Percentiles rank a stretch among this genome's conserved stretches.
These are phyloP conservation scores for Bombus fervidus DNA, from an alignment of 1,140 invertebrate genomes.

Conservation along the genomic window DNA sequence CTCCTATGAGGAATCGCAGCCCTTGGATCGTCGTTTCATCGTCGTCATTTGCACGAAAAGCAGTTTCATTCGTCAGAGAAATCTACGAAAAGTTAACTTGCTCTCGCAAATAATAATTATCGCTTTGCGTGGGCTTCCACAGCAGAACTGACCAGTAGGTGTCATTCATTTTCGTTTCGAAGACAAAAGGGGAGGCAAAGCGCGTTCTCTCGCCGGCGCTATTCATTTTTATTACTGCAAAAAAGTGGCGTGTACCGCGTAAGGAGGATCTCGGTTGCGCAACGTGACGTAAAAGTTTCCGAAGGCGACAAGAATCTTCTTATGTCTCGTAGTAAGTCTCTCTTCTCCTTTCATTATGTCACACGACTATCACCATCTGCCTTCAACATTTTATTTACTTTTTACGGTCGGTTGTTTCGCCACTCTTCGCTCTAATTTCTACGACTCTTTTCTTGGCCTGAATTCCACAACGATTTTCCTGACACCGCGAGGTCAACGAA, in stretches of 20 bases:
- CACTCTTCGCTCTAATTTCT: neutral
- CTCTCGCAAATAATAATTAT: neutral
- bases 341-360: neutral
- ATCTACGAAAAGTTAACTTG: neutral
- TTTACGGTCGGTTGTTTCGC: neutral
- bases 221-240: neutral
- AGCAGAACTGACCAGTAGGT: neutral
- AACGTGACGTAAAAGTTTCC: constrained; percentile 3
- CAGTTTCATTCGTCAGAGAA: neutral
- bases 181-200: neutral
- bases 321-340: neutral
- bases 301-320: neutral
- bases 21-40: neutral
- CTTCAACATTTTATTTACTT: neutral
- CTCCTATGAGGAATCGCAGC: too few species aligned
- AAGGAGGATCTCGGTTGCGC: neutral
- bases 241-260: neutral
- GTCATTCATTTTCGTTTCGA: neutral
- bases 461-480: neutral
- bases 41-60: too few species aligned
- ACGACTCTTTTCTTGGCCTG: neutral
- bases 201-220: too few species aligned
- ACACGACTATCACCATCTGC: neutral
- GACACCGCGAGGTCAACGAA: neutral
- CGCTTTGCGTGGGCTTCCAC: neutral